Evolutionary conservation across 2,797 vertebrate genomes (phyloP), one percentile per base, ranked within the genome.

Genomic region (Crypturellus tataupa): DNA sequence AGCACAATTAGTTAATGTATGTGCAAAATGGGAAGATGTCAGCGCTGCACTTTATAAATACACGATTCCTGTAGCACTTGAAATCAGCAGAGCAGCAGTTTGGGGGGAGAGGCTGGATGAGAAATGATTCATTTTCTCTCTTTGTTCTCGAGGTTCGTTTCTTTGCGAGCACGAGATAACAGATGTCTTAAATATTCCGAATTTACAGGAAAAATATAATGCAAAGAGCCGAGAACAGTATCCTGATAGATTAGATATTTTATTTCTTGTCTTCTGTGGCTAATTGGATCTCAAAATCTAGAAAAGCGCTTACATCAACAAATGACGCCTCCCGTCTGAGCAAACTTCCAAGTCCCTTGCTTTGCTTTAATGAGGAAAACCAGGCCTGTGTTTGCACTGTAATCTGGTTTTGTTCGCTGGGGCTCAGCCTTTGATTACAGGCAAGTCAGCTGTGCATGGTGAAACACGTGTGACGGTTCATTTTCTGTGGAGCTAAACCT

Each of bases 71-170:
- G 5, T 90, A 33, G 82, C 8, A 42, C 72, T 80, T 76, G 55
- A 91, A 91, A 88, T 91, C 33, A 60, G 39, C 49, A 88, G 67
- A 78, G 65, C 68, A 75, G 60, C 89, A 84, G 78, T 85, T 75
- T 75, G 89, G 82, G 40, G 87, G 64, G 78, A 80, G 62, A 95
- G 90, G 80, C 84, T 65, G 93, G 90, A 85, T 91, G 84, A 89
- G 77, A 87, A 90, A 87, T 93, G 87, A 94, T 92, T 92, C 76
- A 94, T 96, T 89, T 94, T 20, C 63, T 88, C 91, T 39, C 91
- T 72, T 88, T 59, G 83, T 90, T 71, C 65, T 93, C 83, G 82
- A 88, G 70, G 71, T 90, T 84, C 46, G 70, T 82, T 92, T 83
- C 78, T 80, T 87, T 92, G 73, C 72, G 79, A 94, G 40, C 59